Evolutionary conservation across 37 sponge, comb jelly and placozoan species (phyloP), one percentile per base, ranked within the genome.

Genomic region (Bolinopsis microptera): DNA sequence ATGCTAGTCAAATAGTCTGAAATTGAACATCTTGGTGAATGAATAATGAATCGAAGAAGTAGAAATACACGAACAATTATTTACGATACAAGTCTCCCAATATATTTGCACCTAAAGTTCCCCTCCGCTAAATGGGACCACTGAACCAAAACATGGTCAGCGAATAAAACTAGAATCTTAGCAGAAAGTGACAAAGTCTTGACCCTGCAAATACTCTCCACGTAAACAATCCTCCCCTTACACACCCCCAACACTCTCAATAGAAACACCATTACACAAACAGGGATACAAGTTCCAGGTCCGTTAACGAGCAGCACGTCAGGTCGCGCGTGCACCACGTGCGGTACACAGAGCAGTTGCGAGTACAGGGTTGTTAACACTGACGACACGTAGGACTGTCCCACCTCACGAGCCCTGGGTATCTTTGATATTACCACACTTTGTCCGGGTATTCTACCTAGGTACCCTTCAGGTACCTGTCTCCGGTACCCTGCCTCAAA

Each of bases 191-290:
- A 98, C 33, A 98, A 93, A 0, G 88, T 38, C 68, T 93, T 70
- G 35, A 97, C 97, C 39, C 99, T 94, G 92, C 99, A 98, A 32
- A 98, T 92, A 90, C 99, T 98, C 94, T 98, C 99, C 37, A 98
- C 97, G 83, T 98, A 98, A 5, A 97, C 94, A 38, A 98, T 94
- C 80, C 39, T 94, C 0, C 93, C 41, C 0, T 94, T 69, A 31
- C 92, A 94, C 16, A 95, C 28, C 16, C 93, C 93, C 24, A 95
- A 16, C 38, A 96, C 93, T 27, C 94, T 94, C 70, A 95, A 35
- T 9, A 97, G 23, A 34, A 95, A 96, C 16, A 94, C 95, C 33
- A 93, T 36, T 23, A 95, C 61, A 93, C 97, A 97, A 3, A 98
- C 35, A 0, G 99, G 99, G 1, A 98, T 95, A 67, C 99, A 98